A percentile compares a stretch with the other conserved stretches of the same genome.
Conservation (phyloP, 2,797 vertebrate species). For the Falco concolor region DNA sequence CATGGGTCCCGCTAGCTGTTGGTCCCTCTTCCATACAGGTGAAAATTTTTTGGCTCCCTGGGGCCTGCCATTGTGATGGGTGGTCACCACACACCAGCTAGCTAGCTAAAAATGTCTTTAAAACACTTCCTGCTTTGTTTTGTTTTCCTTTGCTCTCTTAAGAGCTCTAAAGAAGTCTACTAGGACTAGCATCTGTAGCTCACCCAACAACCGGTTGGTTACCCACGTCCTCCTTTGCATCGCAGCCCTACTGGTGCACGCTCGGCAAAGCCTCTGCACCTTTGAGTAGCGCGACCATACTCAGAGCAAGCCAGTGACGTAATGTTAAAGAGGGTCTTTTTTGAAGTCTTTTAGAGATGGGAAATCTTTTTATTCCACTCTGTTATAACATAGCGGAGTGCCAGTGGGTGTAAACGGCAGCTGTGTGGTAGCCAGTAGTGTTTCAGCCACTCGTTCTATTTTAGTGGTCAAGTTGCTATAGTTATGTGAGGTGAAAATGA, state of each 20-base stretch:
- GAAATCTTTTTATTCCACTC: not conserved
- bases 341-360: not conserved
- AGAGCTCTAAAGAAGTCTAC: not conserved
- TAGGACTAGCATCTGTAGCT: not conserved
- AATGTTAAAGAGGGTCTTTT: not conserved
- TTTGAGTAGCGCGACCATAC: not conserved
- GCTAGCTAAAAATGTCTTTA: not conserved
- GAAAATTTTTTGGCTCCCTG: not conserved
- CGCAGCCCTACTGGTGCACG: not conserved
- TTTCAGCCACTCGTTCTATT: not conserved
- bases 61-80: accelerated
- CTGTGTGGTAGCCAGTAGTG: not conserved
- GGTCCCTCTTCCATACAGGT: not conserved
- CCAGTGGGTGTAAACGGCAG: not conserved
- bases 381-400: accelerated
- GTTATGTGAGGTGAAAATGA: not conserved
- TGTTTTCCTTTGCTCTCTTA: not conserved
- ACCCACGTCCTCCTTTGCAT: not conserved
- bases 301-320: not conserved
- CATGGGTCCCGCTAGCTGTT: not conserved
- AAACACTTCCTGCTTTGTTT: not conserved
- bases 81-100: not conserved
- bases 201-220: not conserved
- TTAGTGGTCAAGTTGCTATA: not conserved
- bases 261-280: not conserved